phyloP scores from a whole-genome alignment of 2,797 vertebrate genomes.

The Manis crassicaudata region DNA sequence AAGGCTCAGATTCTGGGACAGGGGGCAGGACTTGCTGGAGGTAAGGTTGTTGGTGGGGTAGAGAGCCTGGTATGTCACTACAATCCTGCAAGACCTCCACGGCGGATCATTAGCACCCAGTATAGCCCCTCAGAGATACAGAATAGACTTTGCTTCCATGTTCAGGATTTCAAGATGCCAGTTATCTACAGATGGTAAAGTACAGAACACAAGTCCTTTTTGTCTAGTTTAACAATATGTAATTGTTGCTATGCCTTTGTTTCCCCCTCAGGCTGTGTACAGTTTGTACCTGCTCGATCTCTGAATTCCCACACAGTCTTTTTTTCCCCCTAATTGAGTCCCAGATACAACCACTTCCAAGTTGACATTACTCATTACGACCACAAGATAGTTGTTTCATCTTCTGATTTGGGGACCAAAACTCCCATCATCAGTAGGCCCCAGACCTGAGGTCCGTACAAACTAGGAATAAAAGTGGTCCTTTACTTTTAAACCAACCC shows the following conservation, averaged over 20 bases:
- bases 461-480: not conserved
- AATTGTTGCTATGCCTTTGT: not conserved
- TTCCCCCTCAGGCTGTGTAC: not conserved
- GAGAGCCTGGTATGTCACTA: not conserved
- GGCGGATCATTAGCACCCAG: too few species aligned
- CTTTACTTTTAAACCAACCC: not conserved
- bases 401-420: not conserved
- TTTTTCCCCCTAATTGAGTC: not conserved
- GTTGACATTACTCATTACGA: not conserved
- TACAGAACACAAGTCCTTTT: not conserved
- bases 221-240: not conserved
- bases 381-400: not conserved
- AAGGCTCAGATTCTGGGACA: not conserved
- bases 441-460: not conserved
- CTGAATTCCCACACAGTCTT: not conserved
- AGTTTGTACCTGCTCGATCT: not conserved
- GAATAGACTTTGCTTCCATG: not conserved
- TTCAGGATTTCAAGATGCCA: not conserved
- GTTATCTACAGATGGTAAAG: not conserved
- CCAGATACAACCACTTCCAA: not conserved
- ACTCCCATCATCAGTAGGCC: not conserved
- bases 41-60: not conserved
- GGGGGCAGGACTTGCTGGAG: not conserved
- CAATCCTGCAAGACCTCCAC: not conserved
- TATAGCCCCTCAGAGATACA: not conserved